Evolutionary conservation across 2,888 invertebrate species (phyloP).

Genomic region (Fragum sueziense): DNA sequence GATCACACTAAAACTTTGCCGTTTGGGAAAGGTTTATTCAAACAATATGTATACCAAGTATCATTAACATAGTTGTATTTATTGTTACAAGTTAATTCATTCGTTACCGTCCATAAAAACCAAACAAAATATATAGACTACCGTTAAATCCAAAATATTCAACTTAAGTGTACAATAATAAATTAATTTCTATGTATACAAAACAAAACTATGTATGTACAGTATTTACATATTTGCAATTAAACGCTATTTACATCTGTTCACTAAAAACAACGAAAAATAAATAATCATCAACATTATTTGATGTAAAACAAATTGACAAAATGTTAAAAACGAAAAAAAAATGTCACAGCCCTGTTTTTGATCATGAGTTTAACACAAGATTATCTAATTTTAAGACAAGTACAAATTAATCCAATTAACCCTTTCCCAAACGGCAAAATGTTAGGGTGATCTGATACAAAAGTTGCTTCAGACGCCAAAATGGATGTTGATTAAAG

Average conservation of each 20-base stretch:
- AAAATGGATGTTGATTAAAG: too few relatives aligned
- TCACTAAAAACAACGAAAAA: constrained; percentile 20
- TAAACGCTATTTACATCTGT: constrained; percentile 38
- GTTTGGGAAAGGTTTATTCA: too few relatives aligned
- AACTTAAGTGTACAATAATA: constrained; percentile 53
- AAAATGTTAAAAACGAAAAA: background rate
- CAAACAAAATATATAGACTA: constrained; percentile 11
- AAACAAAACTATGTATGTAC: constrained; percentile 46
- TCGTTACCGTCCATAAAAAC: constrained; percentile 1
- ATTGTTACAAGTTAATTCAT: background rate
- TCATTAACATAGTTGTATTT: background rate
- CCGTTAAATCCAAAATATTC: constrained; percentile 23
- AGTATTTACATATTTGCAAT: constrained; percentile 49
- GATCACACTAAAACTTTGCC: too few relatives aligned
- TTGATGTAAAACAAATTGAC: constrained; percentile 2
- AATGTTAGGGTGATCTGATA: too few relatives aligned
- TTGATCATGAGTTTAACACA: background rate
- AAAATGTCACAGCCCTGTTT: constrained; percentile 28
- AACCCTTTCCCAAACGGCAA: too few relatives aligned
- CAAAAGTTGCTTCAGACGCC: too few relatives aligned
- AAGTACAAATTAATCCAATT: background rate
- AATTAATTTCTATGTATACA: constrained; percentile 62
- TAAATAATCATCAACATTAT: constrained; percentile 13
- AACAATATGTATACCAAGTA: background rate
- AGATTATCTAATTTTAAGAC: background rate